Base-by-base conservation (phyloP, 2,888 invertebrate genomes). In the Atethmia centrago region DNA sequence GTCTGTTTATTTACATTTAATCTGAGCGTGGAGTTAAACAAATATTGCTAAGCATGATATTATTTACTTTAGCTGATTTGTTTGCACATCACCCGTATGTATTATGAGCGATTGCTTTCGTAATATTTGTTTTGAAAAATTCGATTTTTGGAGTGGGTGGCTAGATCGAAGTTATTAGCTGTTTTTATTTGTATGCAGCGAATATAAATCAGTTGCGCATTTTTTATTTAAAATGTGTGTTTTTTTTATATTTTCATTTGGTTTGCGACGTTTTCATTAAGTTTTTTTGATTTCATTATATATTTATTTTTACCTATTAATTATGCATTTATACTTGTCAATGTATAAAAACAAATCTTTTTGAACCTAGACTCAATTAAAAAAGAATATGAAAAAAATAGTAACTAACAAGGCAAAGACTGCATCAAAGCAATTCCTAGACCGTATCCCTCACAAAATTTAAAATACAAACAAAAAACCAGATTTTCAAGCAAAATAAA, bases 51-150 rank as follows among this genome's bases (percentile, higher is more conserved):
- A 86, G 85, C 75, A 70, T 78, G 82, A 88, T 86, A 86, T 87
- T 88, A 86, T 86, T 88, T 86, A 74, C 88, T 77, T 67, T 68
- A 36, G 25, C 73, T 82, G 86, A 86, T 86, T 88, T 88, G 76
- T 88, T 80, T 88, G 77, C 49, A 14, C 59, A 78, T 74, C 79
- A 80, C 74, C 76, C 77, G 55, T 75, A 79, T 78, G 64, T 80
- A 71, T 74, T 78, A 87, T 67, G 19, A 69, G 53, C 66, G 82
- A 85, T 85, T 79, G 79, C 86, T 87, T 85, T 79, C 68, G 56
- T 68, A 7, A 75, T 85, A 71, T 85, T 87, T 86, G 74, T 69
- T 49, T 62, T 42, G 40, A 68, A 75, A 76, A 76, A 87, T 59
- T 68, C n/a, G 63, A 79, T 83, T 76, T 49, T 21, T 49, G 62